phyloP scores from a whole-genome alignment of 92 coral and sea anemone genomes.

The Diadumene lineata region DNA sequence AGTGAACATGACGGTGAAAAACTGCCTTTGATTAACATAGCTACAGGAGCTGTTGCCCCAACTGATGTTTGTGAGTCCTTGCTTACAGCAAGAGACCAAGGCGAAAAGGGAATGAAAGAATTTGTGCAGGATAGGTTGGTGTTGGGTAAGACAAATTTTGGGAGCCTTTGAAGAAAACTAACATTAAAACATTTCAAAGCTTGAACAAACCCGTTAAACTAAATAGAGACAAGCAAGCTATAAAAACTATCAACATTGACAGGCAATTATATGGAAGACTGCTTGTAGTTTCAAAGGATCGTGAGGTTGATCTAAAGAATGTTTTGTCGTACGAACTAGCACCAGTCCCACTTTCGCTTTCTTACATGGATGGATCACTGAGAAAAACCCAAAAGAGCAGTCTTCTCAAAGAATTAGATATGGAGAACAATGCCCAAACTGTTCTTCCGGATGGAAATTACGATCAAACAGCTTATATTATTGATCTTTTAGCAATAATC shows the following conservation, averaged over 20 bases:
- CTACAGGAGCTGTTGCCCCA: conserved; percentile 39
- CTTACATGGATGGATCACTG: conserved; percentile 36
- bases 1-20: conserved; percentile 21
- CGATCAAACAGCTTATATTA: conserved; percentile 20
- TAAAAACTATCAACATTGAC: neutral
- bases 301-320: conserved; percentile 10
- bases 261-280: conserved; percentile 9
- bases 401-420: conserved; percentile 24
- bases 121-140: conserved; percentile 20
- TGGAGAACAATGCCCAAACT: conserved; percentile 29
- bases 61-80: conserved; percentile 21
- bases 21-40: conserved; percentile 15
- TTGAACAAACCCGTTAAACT: conserved; percentile 18
- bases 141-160: conserved; percentile 6
- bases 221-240: conserved; percentile 1
- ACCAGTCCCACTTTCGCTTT: conserved; percentile 27
- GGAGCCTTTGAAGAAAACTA: neutral
- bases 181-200: conserved; percentile 24
- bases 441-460: conserved; percentile 12
- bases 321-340: conserved; percentile 22
- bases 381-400: conserved; percentile 35
- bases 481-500: conserved; percentile 24
- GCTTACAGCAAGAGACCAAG: conserved; percentile 19
- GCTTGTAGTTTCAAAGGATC: conserved; percentile 19
- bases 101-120: conserved; percentile 12